phyloP scores from a whole-genome alignment of 1,140 invertebrate species.

The Hycleus cichorii region DNA sequence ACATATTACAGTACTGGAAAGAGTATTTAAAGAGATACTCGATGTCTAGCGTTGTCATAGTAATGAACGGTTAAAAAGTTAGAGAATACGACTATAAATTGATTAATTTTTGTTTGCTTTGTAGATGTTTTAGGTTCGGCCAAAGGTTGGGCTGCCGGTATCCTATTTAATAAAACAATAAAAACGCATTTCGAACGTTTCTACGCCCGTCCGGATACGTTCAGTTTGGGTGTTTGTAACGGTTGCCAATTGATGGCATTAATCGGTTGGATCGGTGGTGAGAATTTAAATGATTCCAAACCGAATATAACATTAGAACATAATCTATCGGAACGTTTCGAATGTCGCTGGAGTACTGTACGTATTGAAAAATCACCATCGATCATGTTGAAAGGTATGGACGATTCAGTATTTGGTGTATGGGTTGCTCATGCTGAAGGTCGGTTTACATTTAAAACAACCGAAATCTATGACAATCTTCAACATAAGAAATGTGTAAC shows the following conservation, averaged over 20 bases:
- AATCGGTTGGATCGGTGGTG: conserved; percentile 65
- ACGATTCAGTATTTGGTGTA: conserved; percentile 74
- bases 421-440: conserved; percentile 98
- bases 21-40: no score
- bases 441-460: conserved; percentile 53
- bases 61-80: not conserved
- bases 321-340: conserved; percentile 82
- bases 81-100: no score
- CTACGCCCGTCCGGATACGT: conserved; percentile 67
- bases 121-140: conserved; percentile 92
- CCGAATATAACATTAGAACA: conserved; percentile 71
- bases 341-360: conserved; percentile 86
- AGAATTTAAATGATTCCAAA: conserved; percentile 27
- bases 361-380: conserved; percentile 52
- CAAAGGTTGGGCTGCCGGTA: conserved; percentile 93
- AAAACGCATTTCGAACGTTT: conserved; percentile 67
- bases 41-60: not conserved
- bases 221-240: conserved; percentile 96
- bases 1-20: no score
- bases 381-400: conserved; percentile 86
- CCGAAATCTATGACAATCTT: conserved; percentile 49
- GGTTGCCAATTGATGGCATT: conserved; percentile 93
- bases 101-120: conserved; percentile 6
- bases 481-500: conserved; percentile 58
- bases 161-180: conserved; percentile 64